Percentiles rank a stretch among this genome's conserved stretches.
Conservation (phyloP, 2,888 invertebrate species). For the Incurvaria masculella region DNA sequence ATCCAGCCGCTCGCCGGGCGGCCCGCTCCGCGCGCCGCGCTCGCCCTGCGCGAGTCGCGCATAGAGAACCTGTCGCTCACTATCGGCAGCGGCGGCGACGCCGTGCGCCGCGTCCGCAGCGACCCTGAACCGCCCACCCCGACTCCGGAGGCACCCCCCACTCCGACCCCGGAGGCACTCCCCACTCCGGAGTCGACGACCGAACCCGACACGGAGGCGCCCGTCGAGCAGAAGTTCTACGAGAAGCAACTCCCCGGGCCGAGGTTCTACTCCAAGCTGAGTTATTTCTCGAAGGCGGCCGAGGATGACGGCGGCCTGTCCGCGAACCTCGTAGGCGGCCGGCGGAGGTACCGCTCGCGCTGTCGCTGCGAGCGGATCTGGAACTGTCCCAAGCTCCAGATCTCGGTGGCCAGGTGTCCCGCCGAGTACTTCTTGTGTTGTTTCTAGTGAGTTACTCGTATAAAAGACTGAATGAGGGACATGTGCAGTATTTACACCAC, state of each 20-base stretch:
- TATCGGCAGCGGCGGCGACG: conserved; percentile 15
- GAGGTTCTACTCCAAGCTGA: conserved; percentile 31
- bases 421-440: conserved; percentile 49
- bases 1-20: conserved; percentile 23
- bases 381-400: conserved; percentile 49
- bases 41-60: conserved; percentile 13
- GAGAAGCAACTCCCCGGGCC: conserved; percentile 22
- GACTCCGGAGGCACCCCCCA: too few relatives aligned
- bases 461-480: conserved; percentile 6
- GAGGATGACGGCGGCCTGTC: conserved; percentile 20
- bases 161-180: too few relatives aligned
- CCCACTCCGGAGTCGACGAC: too few relatives aligned
- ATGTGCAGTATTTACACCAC: conserved; percentile 11
- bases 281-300: conserved; percentile 28
- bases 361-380: conserved; percentile 47
- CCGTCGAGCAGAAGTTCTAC: conserved; percentile 15
- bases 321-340: conserved; percentile 29
- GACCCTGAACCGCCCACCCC: not conserved
- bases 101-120: not conserved
- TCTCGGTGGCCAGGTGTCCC: conserved; percentile 45
- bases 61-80: conserved; percentile 29
- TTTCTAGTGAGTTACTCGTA: conserved; percentile 22
- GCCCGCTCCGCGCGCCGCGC: conserved; percentile 5
- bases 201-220: conserved; percentile 10
- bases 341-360: conserved; percentile 34